These are phyloP conservation scores for Augiades crinisus DNA, from an alignment of 2,888 invertebrate species.

Conservation along the genomic window DNA sequence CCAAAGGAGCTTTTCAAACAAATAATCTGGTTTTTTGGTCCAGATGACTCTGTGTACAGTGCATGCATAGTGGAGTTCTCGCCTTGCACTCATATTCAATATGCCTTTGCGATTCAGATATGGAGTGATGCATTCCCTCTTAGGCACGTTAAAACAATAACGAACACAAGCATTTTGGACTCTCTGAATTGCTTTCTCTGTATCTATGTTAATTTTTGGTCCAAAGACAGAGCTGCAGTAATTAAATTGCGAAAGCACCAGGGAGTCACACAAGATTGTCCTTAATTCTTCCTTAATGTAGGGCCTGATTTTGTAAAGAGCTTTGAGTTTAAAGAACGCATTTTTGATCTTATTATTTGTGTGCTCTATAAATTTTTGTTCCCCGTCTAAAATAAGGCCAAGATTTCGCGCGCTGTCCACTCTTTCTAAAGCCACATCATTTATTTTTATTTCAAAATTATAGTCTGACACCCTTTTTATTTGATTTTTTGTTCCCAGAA, in stretches of 20 bases:
- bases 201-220: no score
- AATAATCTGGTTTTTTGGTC: slow-evolving; percentile 1
- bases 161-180: slow-evolving; percentile 10
- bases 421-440: background rate
- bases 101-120: slow-evolving; percentile 9
- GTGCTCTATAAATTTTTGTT: slow-evolving; percentile 10
- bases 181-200: slow-evolving; percentile 1
- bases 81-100: slow-evolving; percentile 7
- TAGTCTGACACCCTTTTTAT: background rate
- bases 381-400: slow-evolving; percentile 7
- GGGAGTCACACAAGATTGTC: no score
- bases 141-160: no score
- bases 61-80: slow-evolving; percentile 14
- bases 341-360: slow-evolving; percentile 1
- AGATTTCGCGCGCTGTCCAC: slow-evolving; percentile 2
- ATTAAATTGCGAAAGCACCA: no score
- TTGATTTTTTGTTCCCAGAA: background rate
- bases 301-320: slow-evolving; percentile 8
- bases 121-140: background rate
- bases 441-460: background rate
- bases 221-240: no score
- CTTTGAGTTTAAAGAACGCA: slow-evolving; percentile 8
- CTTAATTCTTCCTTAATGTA: no score
- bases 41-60: slow-evolving; percentile 8
- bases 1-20: background rate